Base-by-base conservation (phyloP, 2,797 vertebrate genomes). In the Meda fulgida region DNA sequence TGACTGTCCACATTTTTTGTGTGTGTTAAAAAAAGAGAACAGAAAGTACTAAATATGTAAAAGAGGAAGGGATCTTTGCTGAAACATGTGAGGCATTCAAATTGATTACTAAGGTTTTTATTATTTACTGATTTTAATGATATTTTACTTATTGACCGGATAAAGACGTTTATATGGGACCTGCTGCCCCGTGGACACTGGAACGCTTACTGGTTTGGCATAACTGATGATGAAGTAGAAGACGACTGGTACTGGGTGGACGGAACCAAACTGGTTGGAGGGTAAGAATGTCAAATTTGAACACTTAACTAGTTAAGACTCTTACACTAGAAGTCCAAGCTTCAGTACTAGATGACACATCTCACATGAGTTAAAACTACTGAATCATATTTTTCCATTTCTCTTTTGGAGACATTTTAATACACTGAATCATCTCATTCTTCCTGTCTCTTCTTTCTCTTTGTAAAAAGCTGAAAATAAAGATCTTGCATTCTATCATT, bases 151-250 rank as follows among this genome's bases (percentile, higher is more conserved):
- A 19, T 51, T 84, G 23, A 76, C 58, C 14, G 7, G 10, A 55
- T 48, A n/a, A 69, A 95, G 94, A 92, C 87, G 0, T 95, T 95
- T 53, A 16, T 95, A 53, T 95, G 94, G 93, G 2, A 94, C 11
- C 89, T 75, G 23, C 91, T 95, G 31, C 92, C 93, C 72, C 89
- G 93, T 76, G 93, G 90, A 6, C 88, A 93, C 88, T 95, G 94
- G 94, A 94, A 93, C 36, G 10, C 92, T 38, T 95, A 51, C 92
- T 95, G 94, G 94, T 88, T 95, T 34, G 94, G 94, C n/a, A 90
- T 94, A 86, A 94, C 85, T 0, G 95, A 95, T 40, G 65, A 34
- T 40, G 67, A 91, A 23, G 87, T 86, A 0, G 94, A 95, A 87
- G 93, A 92, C 1, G 38, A 83, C 6, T 95, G 94, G 94, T 89